These are phyloP conservation scores for Hipparchia sbordonii DNA, from an alignment of 2,888 invertebrate species.

Conservation along the genomic window DNA sequence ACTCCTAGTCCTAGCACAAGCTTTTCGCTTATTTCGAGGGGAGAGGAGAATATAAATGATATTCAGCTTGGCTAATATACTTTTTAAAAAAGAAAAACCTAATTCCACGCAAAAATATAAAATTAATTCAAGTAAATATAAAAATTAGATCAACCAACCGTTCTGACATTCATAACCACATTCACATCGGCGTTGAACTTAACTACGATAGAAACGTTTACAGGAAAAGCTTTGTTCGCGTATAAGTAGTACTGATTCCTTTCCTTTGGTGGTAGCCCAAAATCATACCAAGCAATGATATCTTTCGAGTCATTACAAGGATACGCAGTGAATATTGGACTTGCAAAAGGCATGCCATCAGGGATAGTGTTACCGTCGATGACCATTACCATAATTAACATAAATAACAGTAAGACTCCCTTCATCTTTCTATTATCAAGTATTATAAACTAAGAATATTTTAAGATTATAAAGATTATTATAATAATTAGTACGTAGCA, in stretches of 20 bases:
- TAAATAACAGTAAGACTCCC: not conserved
- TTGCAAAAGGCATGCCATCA: not conserved
- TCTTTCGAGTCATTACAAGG: constrained; percentile 28
- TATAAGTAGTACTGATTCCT: constrained; percentile 32
- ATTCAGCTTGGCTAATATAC: too few species aligned
- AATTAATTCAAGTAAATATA: not conserved
- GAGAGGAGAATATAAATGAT: too few species aligned
- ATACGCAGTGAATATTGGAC: constrained; percentile 17
- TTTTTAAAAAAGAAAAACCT: too few species aligned
- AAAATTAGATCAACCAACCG: constrained; percentile 9
- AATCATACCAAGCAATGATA: constrained; percentile 29
- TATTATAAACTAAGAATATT: not conserved
- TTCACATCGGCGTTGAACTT: constrained; percentile 26
- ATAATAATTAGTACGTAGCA: too few species aligned
- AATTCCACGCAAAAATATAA: too few species aligned
- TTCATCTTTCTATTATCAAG: not conserved
- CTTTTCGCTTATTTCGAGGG: too few species aligned
- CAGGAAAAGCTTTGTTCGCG: not conserved
- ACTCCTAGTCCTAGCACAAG: too few species aligned
- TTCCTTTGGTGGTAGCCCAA: constrained; percentile 25
- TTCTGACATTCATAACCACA: constrained; percentile 2
- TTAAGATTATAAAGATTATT: not conserved
- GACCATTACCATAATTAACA: not conserved
- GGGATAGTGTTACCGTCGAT: not conserved
- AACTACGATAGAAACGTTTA: not conserved